These are phyloP conservation scores for Puffinus mauretanicus DNA, from an alignment of 2,113 vertebrate genomes.

Conservation along the genomic window DNA sequence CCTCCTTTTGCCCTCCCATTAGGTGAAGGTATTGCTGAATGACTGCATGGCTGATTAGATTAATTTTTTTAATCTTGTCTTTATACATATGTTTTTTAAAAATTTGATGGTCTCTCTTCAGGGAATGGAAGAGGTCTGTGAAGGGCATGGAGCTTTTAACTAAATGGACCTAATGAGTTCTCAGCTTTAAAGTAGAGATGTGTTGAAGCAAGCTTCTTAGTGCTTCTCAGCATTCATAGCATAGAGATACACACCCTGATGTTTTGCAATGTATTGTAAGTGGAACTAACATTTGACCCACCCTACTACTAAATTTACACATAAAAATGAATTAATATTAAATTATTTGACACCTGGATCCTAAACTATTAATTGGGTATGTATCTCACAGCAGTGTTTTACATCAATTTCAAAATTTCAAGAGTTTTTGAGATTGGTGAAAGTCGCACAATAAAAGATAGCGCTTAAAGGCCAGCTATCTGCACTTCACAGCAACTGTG, in stretches of 20 bases:
- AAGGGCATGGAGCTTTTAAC: not conserved
- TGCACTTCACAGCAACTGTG: fast-evolving
- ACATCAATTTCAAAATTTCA: not conserved
- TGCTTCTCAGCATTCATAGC: not conserved
- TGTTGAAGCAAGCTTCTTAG: not conserved
- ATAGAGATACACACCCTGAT: not conserved
- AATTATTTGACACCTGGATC: not conserved
- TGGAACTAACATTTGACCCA: not conserved
- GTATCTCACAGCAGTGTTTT: not conserved
- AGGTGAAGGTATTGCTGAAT: not conserved
- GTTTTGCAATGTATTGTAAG: not conserved
- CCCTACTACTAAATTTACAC: not conserved
- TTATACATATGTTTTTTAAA: not conserved
- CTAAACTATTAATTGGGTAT: not conserved
- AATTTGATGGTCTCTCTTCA: not conserved
- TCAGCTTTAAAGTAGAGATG: not conserved
- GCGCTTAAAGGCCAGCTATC: not conserved
- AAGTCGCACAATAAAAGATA: not conserved
- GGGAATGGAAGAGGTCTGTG: not conserved
- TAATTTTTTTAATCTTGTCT: not conserved
- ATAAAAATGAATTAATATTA: not conserved
- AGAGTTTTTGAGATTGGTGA: not conserved
- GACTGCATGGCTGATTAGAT: not conserved
- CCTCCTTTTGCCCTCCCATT: not conserved
- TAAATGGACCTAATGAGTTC: not conserved